These are phyloP conservation scores for Ridgeia piscesae DNA, from an alignment of 1,140 invertebrate genomes.

Conservation along the genomic window DNA sequence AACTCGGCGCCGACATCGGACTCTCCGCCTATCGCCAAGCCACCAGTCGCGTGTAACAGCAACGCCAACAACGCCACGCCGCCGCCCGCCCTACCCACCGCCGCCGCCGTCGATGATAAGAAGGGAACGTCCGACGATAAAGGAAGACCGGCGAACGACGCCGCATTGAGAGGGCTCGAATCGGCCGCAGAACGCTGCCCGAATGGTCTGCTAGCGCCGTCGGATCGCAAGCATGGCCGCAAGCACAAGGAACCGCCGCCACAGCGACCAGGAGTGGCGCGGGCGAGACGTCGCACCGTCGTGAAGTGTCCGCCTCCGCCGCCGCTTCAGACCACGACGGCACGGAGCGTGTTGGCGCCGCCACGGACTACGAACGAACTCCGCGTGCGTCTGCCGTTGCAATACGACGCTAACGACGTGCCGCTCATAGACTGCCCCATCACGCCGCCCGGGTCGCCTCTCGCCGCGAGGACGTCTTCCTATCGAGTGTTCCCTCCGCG, in stretches of 20 bases:
- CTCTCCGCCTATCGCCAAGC: neutral
- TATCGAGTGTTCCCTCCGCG: slow-evolving; percentile 36
- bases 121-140: neutral
- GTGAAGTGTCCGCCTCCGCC: neutral
- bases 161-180: neutral
- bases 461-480: slow-evolving; percentile 56
- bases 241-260: neutral
- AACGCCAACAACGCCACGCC: neutral
- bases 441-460: slow-evolving; percentile 51
- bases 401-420: slow-evolving; percentile 25
- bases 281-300: neutral
- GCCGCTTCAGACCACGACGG: neutral
- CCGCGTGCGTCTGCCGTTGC: neutral
- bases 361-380: slow-evolving; percentile 10
- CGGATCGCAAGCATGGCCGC: neutral
- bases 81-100: neutral
- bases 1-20: neutral
- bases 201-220: neutral
- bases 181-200: neutral
- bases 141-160: neutral
- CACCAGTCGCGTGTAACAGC: neutral
- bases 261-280: neutral
- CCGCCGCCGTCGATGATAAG: neutral
- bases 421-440: slow-evolving; percentile 26
- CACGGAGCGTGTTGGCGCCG: neutral